These are phyloP conservation scores for Metaphire vulgaris DNA, from an alignment of 1,140 invertebrate genomes.

Conservation along the genomic window DNA sequence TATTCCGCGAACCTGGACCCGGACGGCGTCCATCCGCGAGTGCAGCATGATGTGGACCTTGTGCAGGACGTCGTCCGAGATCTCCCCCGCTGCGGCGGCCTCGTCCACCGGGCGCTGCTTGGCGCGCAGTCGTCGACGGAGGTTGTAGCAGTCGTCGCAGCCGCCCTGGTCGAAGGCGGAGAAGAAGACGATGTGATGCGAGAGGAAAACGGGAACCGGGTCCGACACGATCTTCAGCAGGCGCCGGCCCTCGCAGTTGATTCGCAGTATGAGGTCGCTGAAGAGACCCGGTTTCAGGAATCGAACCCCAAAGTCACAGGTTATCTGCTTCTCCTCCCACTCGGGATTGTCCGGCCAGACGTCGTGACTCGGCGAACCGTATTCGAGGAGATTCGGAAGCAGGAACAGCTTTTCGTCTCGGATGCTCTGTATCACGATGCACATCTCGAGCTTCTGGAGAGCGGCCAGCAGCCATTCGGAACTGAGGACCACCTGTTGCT, in stretches of 20 bases:
- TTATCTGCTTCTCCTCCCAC: slow-evolving; percentile 31
- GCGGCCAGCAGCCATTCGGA: slow-evolving; percentile 27
- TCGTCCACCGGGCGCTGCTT: neutral
- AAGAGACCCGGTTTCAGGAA: slow-evolving; percentile 24
- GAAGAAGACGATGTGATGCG: slow-evolving; percentile 31
- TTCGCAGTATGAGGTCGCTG: slow-evolving; percentile 24
- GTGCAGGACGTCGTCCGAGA: slow-evolving; percentile 26
- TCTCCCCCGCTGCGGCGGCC: neutral
- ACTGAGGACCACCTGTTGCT: neutral
- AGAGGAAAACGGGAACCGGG: slow-evolving; percentile 29
- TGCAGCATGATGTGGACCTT: slow-evolving; percentile 29
- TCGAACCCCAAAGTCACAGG: slow-evolving; percentile 27
- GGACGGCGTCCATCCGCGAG: slow-evolving; percentile 24
- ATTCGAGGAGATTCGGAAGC: slow-evolving; percentile 23
- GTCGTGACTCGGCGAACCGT: slow-evolving; percentile 27
- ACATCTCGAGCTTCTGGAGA: slow-evolving; percentile 24
- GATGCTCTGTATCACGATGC: slow-evolving; percentile 9
- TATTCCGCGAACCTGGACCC: slow-evolving; percentile 24
- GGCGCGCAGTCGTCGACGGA: slow-evolving; percentile 11
- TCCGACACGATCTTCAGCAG: slow-evolving; percentile 24
- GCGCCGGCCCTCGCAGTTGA: slow-evolving; percentile 24
- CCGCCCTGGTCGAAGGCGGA: slow-evolving; percentile 28
- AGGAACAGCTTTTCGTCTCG: slow-evolving; percentile 12
- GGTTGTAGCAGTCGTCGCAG: slow-evolving; percentile 29
- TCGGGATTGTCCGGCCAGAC: slow-evolving; percentile 31